Base-by-base conservation (phyloP, 2,797 vertebrate genomes). In the Spondyliosoma cantharus region DNA sequence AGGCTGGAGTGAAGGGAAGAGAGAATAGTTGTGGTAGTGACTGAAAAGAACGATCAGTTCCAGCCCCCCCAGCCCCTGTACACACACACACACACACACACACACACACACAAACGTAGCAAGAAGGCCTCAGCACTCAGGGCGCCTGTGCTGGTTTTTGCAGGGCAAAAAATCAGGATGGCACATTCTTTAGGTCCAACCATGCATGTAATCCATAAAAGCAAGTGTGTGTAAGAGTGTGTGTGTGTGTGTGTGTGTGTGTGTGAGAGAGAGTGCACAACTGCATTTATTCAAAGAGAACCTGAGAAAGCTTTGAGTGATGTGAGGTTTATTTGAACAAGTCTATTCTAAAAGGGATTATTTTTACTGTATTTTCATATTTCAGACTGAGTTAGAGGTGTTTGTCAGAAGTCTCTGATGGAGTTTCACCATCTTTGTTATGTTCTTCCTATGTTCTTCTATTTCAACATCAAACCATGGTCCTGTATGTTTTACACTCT, bases 101-200 rank as follows among this genome's bases (percentile, higher is more conserved):
- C 57, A 24, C 53, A 13, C 59, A 8, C 67, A 15, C 7, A 37
- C 32, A 37, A 71, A 78, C 42, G 0, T 42, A 81, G 73, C 46
- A 75, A 78, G 71, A 62, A 89, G 68, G 78, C 82, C 74, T 83
- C 43, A 3, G 61, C 57, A 58, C 86, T 89, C 76, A 75, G 60
- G 43, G 73, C 64, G 73, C 62, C 63, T 83, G 82, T 80, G 81
- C 83, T 76, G 56, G 69, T 43, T 84, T 81, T 78, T 67, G 48
- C 75, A 82, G 81, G 77, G 88, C 86, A 89, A 85, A 87, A 86
- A 84, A 89, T 90, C 84, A 88, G 88, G 72, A 87, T 84, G 76
- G 88, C 81, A 85, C 91, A 87, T 92, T 94, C 89, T 92, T 79
- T 64, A 71, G 54, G 54, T 50, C 53, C 87, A 88, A 22, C 78